phyloP scores from a whole-genome alignment of 1,140 invertebrate genomes.

The Listronotus oregonensis region DNA sequence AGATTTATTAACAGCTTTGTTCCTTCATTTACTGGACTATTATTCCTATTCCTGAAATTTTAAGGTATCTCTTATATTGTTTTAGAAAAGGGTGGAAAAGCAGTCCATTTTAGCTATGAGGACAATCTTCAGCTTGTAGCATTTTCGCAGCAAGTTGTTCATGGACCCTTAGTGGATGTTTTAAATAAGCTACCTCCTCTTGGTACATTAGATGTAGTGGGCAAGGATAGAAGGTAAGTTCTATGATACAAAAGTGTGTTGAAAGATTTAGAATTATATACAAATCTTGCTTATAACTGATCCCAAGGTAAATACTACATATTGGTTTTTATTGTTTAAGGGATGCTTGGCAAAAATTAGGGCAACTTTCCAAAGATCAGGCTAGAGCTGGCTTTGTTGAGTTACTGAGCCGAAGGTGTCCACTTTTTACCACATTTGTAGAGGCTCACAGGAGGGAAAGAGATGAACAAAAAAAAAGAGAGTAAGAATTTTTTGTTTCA shows the following conservation, averaged over 20 bases:
- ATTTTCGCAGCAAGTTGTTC: conserved; percentile 86
- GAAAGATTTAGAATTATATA: too few relatives aligned
- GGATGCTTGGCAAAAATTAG: conserved; percentile 90
- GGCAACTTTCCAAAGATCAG: conserved; percentile 81
- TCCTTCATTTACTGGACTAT: too few relatives aligned
- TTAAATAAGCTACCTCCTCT: conserved; percentile 77
- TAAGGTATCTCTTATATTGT: conserved; percentile 35
- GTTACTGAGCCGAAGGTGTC: conserved; percentile 83
- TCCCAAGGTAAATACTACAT: too few relatives aligned
- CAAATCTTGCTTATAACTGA: too few relatives aligned
- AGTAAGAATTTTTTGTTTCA: conserved; percentile 58
- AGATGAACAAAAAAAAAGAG: conserved; percentile 65
- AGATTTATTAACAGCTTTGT: too few relatives aligned
- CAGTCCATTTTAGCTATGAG: conserved; percentile 90
- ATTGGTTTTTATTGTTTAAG: conserved; percentile 1
- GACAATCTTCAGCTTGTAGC: conserved; percentile 91
- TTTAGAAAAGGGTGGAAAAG: conserved; percentile 96
- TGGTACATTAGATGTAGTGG: conserved; percentile 94
- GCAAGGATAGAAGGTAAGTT: conserved; percentile 76
- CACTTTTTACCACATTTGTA: conserved; percentile 87
- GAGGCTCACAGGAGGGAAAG: conserved; percentile 89
- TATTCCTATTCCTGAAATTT: too few relatives aligned
- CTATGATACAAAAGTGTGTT: neutral
- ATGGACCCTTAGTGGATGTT: conserved; percentile 79
- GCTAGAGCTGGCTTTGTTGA: conserved; percentile 93